These are phyloP conservation scores for Gastrophysa polygoni DNA, from an alignment of 2,888 invertebrate genomes.

Conservation along the genomic window DNA sequence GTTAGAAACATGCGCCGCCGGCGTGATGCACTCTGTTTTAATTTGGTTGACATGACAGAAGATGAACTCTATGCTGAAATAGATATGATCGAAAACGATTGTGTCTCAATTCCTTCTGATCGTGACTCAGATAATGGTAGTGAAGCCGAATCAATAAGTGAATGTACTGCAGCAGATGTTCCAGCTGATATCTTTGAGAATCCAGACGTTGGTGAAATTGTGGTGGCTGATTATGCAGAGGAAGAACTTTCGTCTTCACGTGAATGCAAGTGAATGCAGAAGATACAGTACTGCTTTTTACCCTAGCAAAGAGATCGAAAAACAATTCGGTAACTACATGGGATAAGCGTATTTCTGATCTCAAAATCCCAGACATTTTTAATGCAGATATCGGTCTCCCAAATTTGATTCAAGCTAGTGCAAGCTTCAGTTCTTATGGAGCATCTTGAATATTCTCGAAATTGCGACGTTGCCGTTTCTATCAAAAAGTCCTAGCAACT, in stretches of 20 bases:
- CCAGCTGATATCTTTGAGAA: neutral
- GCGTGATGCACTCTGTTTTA: neutral
- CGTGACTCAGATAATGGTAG: slow-evolving; percentile 5
- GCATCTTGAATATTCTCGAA: too few species aligned
- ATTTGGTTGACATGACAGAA: slow-evolving; percentile 10
- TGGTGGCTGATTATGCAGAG: slow-evolving; percentile 3
- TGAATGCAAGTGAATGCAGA: slow-evolving; percentile 10
- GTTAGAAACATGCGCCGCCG: slow-evolving; percentile 8
- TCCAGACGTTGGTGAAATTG: slow-evolving; percentile 7
- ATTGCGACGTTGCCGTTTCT: too few species aligned
- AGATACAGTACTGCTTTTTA: slow-evolving; percentile 7
- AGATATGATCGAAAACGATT: slow-evolving; percentile 7
- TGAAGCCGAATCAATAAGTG: neutral
- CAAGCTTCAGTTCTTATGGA: slow-evolving; percentile 4
- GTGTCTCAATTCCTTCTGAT: slow-evolving; percentile 4
- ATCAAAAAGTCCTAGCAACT: too few species aligned
- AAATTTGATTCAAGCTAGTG: slow-evolving; percentile 1
- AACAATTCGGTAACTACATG: neutral
- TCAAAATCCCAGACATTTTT: slow-evolving; percentile 1
- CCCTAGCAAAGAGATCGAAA: slow-evolving; percentile 1
- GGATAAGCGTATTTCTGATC: slow-evolving; percentile 3
- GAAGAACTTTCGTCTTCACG: slow-evolving; percentile 6
- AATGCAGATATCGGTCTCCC: slow-evolving; percentile 4
- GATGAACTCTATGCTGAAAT: slow-evolving; percentile 7
- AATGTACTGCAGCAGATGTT: neutral